Percentiles rank a stretch among this genome's conserved stretches.
phyloP scores from a whole-genome alignment of 2,113 vertebrate genomes.

The Salvelinus namaycush region DNA sequence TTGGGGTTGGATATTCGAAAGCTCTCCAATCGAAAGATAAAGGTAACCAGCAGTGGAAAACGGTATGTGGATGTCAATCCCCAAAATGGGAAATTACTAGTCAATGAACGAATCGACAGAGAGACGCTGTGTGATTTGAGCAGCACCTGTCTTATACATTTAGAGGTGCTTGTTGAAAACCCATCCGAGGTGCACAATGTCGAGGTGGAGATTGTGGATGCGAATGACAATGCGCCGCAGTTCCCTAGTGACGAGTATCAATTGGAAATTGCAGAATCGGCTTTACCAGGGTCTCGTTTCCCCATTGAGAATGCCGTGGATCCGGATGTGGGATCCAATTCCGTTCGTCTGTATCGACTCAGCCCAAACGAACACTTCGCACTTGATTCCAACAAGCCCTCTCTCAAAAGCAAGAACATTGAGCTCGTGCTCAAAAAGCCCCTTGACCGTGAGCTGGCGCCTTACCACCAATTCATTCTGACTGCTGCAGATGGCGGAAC shows the following conservation, averaged over 20 bases:
- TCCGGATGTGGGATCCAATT: constrained; percentile 85
- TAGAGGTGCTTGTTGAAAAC: constrained; percentile 75
- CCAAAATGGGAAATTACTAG: constrained; percentile 73
- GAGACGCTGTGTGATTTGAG: constrained; percentile 71
- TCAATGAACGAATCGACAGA: constrained; percentile 77
- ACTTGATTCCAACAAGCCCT: constrained; percentile 88
- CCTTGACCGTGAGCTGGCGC: constrained; percentile 75
- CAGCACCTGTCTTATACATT: constrained; percentile 69
- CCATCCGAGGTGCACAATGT: constrained; percentile 73
- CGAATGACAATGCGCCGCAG: constrained; percentile 78
- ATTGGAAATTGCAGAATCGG: constrained; percentile 76
- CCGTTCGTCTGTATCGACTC: constrained; percentile 87
- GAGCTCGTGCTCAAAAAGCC: constrained; percentile 79
- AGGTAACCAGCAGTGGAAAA: constrained; percentile 74
- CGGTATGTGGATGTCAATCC: constrained; percentile 75
- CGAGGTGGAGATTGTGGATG: constrained; percentile 75
- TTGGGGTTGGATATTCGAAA: constrained; percentile 87
- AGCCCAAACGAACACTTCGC: constrained; percentile 89
- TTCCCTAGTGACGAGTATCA: constrained; percentile 77
- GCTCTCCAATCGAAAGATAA: constrained; percentile 79
- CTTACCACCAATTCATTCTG: constrained; percentile 75
- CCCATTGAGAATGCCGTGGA: constrained; percentile 74
- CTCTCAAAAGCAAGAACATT: constrained; percentile 82
- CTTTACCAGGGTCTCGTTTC: constrained; percentile 74
- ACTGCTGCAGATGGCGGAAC: constrained; percentile 76